Percentiles rank a stretch among this genome's conserved stretches.
phyloP scores from a whole-genome alignment of 2,113 vertebrate genomes.

The Brachyistius frenatus region DNA sequence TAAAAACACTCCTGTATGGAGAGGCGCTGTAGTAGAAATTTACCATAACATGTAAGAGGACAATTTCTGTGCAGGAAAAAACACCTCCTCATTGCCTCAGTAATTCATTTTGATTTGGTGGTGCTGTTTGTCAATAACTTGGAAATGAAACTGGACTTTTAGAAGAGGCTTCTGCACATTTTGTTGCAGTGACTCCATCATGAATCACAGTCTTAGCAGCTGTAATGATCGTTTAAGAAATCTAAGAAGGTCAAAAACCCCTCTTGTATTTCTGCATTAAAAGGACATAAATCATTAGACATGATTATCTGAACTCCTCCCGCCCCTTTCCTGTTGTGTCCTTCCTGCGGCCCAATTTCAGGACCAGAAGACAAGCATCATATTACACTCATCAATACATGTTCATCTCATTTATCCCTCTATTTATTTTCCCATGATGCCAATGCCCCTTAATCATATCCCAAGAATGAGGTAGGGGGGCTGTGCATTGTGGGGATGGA shows the following conservation, averaged over 20 bases:
- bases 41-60: constrained; percentile 13
- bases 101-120: neutral
- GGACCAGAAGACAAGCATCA: constrained; percentile 37
- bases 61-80: neutral
- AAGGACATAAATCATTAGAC: constrained; percentile 42
- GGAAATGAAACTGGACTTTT: constrained; percentile 12
- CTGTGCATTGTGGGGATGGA: constrained; percentile 38
- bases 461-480: constrained; percentile 8
- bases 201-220: constrained; percentile 10
- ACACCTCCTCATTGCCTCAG: neutral
- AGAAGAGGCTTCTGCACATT: constrained; percentile 16
- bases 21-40: neutral
- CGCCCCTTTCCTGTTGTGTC: neutral
- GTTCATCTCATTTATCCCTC: constrained; percentile 55
- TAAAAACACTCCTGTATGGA: neutral
- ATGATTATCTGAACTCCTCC: constrained; percentile 11
- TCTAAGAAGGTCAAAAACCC: constrained; percentile 27
- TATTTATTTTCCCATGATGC: constrained; percentile 60
- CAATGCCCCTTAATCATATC: constrained; percentile 62
- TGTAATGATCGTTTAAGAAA: constrained; percentile 18
- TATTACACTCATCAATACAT: constrained; percentile 48
- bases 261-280: constrained; percentile 30
- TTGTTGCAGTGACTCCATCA: constrained; percentile 4
- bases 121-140: constrained; percentile 13
- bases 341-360: constrained; percentile 12